Evolutionary conservation across 2,888 invertebrate genomes (phyloP), one percentile per base, ranked within the genome.

Genomic region (Amiota communis): DNA sequence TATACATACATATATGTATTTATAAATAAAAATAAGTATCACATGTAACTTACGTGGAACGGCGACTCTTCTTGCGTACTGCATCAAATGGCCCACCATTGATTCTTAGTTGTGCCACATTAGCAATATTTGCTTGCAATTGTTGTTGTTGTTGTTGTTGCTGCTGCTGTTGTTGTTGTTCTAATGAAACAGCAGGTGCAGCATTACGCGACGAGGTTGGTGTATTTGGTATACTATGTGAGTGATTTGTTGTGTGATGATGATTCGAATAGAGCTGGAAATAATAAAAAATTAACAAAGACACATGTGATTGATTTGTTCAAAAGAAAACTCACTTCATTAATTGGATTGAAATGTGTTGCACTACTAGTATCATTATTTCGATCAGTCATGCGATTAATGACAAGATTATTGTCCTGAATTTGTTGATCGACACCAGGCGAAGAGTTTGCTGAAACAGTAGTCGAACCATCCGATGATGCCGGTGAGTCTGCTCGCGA

Each of bases 1-100:
- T 8, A 53, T 1, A 53, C 4, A n/a, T 11, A 20, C 4, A 20
- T 61, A 20, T 10, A 9, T 36, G 8, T 63, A 36, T 46, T 36
- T 13, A 11, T 61, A 20, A 46, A 23, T 11, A 12, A 46, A 8
- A 12, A 15, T 2, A 46, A 36, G 2, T 63, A 36, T 46, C 2
- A 6, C 23, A 46, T 64, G 8, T 48, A 74, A 92, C 94, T 92
- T 90, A 96, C 96, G 91, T 90, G 95, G 93, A 98, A 87, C 98
- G 97, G 75, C 98, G 91, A 0, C 98, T 96, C 86, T 98, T 97
- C 89, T 98, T 98, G 74, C 98, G 91, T 0, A 97, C 96, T 36
- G 8, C 36, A 36, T 91, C 92, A 72, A 90, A 90, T 57, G 76
- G 71, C 8, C 80, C 90, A 51, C 91, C 88, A 78, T 90, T 90